Evolutionary conservation across 2,113 vertebrate species (phyloP).

Genomic region (Grallaria varia): DNA sequence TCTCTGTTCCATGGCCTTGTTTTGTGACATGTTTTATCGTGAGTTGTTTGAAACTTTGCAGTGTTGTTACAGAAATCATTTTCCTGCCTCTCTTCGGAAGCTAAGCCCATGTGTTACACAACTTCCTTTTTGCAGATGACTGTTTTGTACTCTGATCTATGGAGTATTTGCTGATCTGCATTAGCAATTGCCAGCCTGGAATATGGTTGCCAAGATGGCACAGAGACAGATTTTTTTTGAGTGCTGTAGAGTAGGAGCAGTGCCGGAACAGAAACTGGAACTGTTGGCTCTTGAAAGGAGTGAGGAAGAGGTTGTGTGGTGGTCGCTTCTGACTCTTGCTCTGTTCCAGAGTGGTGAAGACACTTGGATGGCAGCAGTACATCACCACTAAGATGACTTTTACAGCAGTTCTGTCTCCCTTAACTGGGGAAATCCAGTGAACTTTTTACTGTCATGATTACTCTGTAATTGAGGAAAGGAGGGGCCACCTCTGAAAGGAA

Average conservation of each 20-base stretch:
- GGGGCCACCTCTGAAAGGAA: not conserved
- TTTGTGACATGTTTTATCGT: not conserved
- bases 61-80: not conserved
- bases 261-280: not conserved
- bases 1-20: not conserved
- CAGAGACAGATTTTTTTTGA: not conserved
- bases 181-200: not conserved
- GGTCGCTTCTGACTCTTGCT: not conserved
- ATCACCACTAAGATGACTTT: not conserved
- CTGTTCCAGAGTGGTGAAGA: not conserved
- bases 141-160: not conserved
- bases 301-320: not conserved
- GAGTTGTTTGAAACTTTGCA: not conserved
- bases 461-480: not conserved
- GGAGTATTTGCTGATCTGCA: constrained; percentile 15
- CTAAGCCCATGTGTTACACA: not conserved
- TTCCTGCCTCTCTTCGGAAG: not conserved
- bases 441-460: not conserved
- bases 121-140: not conserved
- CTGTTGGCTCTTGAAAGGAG: not conserved
- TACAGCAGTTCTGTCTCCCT: not conserved
- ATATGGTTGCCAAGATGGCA: constrained; percentile 7
- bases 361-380: not conserved
- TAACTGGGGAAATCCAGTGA: not conserved
- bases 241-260: not conserved